Base-by-base conservation (phyloP, 2,113 vertebrate genomes). In the Ammodytes dubius region DNA sequence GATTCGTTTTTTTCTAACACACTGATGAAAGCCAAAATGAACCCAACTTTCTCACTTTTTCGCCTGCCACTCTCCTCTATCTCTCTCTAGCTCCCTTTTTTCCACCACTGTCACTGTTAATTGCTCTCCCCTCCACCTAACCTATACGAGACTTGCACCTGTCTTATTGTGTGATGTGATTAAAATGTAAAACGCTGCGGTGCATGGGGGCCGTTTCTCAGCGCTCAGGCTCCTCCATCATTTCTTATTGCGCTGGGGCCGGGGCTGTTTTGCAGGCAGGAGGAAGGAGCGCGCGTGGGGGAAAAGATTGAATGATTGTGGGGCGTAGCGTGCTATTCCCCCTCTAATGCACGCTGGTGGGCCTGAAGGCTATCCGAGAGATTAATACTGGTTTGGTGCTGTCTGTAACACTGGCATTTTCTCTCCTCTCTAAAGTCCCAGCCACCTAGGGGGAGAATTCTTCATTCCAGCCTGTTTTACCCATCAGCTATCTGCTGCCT, bases 361-460 rank as follows among this genome's bases (percentile, higher is more conserved):
- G 85, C 87, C 88, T 88, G 87, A 94, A 91, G 91, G 89, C 91
- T 91, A 90, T 92, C 85, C 63, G 43, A 73, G 88, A 95, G 92
- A 94, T 95, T 92, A 95, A 94, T 94, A 87, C 86, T 17, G 77
- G 81, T 91, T 90, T 86, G 92, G 91, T 27, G 83, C 87, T 92
- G 88, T 92, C 93, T 93, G 92, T 86, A 91, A 92, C 93, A 85
- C 77, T 87, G 90, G 87, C 90, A 92, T 94, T 94, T 93, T 92
- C 94, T 93, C 89, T 94, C 85, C 89, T 93, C 85, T 90, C 78
- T 85, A 87, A 91, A 93, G 90, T 92, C 89, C 74, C 72, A 8
- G 76, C 87, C 84, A 75, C 89, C 77, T 27, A 27, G 61, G 85
- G 87, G 82, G 86, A 78, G 72, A 88, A 74, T 91, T 90, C 81